phyloP scores from a whole-genome alignment of 2,113 vertebrate species.

The Scortum barcoo region DNA sequence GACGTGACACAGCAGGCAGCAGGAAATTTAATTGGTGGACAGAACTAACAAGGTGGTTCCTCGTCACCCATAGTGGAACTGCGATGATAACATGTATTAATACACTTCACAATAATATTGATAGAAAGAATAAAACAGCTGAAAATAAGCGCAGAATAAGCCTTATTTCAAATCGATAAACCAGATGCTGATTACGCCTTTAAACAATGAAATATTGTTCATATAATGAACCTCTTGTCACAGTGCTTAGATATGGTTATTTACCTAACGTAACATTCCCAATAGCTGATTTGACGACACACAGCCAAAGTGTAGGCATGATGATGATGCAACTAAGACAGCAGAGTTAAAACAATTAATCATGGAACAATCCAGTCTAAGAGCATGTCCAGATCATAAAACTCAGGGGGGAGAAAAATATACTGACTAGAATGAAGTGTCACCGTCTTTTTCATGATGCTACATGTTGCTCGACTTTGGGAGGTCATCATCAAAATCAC shows the following conservation, averaged over 20 bases:
- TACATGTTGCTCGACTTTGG: conserved; percentile 81
- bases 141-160: conserved; percentile 52
- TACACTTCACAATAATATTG: conserved; percentile 68
- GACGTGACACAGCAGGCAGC: conserved; percentile 77
- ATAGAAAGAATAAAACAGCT: conserved; percentile 58
- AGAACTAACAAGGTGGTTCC: conserved; percentile 72
- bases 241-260: conserved; percentile 91
- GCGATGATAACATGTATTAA: conserved; percentile 69
- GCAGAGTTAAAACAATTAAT: conserved; percentile 48
- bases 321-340: conserved; percentile 70
- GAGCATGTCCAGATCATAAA: conserved; percentile 37
- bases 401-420: conserved; percentile 24
- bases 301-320: conserved; percentile 76
- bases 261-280: conserved; percentile 64
- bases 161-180: conserved; percentile 55
- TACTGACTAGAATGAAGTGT: conserved; percentile 29
- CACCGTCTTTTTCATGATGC: conserved; percentile 63
- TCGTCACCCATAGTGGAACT: conserved; percentile 52
- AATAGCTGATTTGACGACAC: conserved; percentile 74
- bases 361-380: conserved; percentile 22
- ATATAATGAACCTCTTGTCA: conserved; percentile 84
- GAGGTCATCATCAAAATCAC: conserved; percentile 50
- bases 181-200: conserved; percentile 64
- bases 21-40: conserved; percentile 81
- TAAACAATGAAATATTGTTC: conserved; percentile 64